Percentiles rank a stretch among this genome's conserved stretches.
These are phyloP conservation scores for Pedetes capensis DNA, from an alignment of 2,113 vertebrate genomes.

Conservation along the genomic window DNA sequence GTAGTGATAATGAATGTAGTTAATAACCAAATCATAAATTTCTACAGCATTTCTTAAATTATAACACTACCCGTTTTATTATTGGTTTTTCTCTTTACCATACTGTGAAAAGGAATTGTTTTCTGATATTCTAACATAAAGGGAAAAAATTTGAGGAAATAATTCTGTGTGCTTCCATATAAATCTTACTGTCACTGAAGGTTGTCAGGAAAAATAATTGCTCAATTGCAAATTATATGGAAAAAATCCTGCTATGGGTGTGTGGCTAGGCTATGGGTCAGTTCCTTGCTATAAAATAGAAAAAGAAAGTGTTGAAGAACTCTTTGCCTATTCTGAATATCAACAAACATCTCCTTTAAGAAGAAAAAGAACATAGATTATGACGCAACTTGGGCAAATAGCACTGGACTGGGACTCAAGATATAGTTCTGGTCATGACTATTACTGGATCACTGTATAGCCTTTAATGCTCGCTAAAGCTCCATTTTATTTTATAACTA, in stretches of 20 bases:
- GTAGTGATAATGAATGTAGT: neutral
- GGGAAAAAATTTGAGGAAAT: neutral
- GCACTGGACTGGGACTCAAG: neutral
- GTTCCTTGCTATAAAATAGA: neutral
- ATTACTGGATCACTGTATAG: neutral
- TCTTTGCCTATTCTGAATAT: neutral
- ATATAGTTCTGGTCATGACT: neutral
- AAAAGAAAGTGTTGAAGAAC: neutral
- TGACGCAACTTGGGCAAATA: neutral
- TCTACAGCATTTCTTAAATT: neutral
- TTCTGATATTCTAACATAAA: neutral
- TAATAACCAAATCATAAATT: neutral
- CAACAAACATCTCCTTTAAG: neutral
- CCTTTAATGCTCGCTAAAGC: neutral
- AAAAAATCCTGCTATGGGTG: neutral
- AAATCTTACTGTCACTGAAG: neutral
- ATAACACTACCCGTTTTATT: neutral
- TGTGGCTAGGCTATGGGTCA: neutral
- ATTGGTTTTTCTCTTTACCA: neutral
- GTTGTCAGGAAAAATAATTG: slow-evolving; percentile 2
- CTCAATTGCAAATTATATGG: neutral
- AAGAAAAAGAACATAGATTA: neutral
- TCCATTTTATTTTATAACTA: neutral
- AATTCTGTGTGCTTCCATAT: neutral
- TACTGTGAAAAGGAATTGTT: neutral